A percentile compares a stretch with the other conserved stretches of the same genome.
Conservation (phyloP, 2,888 invertebrate species). For the Calliphora vomitoria region DNA sequence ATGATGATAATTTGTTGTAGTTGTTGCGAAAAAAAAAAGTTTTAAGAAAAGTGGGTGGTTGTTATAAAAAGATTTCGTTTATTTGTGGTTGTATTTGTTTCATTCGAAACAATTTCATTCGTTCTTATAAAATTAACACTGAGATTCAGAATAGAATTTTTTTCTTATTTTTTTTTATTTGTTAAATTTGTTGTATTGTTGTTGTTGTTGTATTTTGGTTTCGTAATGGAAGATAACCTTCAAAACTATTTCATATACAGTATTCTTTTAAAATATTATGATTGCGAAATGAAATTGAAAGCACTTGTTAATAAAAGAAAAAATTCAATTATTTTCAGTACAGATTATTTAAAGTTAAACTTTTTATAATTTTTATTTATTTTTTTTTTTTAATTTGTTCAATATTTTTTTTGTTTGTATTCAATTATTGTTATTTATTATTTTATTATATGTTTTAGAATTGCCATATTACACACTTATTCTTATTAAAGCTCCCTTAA, state of each 20-base stretch:
- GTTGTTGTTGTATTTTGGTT: conserved; percentile 72
- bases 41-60: conserved; percentile 61
- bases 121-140: conserved; percentile 53
- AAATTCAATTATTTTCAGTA: too few relatives aligned
- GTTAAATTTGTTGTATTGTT: neutral
- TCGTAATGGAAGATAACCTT: conserved; percentile 70
- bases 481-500: conserved; percentile 34
- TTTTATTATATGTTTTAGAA: neutral
- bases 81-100: conserved; percentile 24
- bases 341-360: neutral
- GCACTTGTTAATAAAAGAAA: conserved; percentile 25
- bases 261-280: conserved; percentile 26
- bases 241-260: conserved; percentile 57
- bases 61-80: conserved; percentile 63
- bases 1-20: conserved; percentile 22
- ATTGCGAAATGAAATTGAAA: conserved; percentile 33
- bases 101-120: neutral
- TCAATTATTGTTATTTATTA: conserved; percentile 6
- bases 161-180: conserved; percentile 6
- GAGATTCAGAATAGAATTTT: conserved; percentile 33
- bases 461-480: conserved; percentile 55
- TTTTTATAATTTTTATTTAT: conserved; percentile 13
- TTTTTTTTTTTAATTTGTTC: neutral
- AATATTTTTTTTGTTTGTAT: conserved; percentile 10
- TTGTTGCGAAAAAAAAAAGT: conserved; percentile 48